Evolutionary conservation across 2,113 vertebrate species (phyloP).

Genomic region (Atlantisia rogersi): DNA sequence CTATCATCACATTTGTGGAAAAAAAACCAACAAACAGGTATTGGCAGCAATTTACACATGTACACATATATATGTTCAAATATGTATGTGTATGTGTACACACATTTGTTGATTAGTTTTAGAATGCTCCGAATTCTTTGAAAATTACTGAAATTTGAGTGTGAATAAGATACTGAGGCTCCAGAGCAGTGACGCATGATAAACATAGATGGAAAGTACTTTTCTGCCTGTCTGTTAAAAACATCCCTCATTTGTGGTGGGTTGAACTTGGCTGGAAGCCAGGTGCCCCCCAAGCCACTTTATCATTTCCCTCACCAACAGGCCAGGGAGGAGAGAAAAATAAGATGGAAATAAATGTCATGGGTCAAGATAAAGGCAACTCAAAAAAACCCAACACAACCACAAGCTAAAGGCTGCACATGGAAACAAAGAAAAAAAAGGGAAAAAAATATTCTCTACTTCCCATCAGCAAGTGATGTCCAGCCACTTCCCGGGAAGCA

Average conservation of each 20-base stretch:
- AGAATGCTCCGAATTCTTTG: neutral
- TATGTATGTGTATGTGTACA: fast-evolving
- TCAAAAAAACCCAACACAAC: too few relatives aligned
- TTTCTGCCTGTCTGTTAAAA: neutral
- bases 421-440: too few relatives aligned
- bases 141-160: neutral
- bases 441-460: too few relatives aligned
- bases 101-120: neutral
- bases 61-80: neutral
- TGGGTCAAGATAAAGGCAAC: too few relatives aligned
- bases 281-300: too few relatives aligned
- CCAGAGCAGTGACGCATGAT: neutral
- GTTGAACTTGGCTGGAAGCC: too few relatives aligned
- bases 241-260: neutral
- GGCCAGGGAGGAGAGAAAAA: too few relatives aligned
- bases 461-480: too few relatives aligned
- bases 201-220: neutral
- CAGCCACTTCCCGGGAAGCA: too few relatives aligned
- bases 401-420: too few relatives aligned
- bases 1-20: neutral
- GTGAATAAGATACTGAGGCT: neutral
- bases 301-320: too few relatives aligned
- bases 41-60: neutral
- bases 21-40: neutral
- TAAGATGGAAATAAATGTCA: too few relatives aligned